phyloP scores from a whole-genome alignment of 2,797 vertebrate genomes.

The Labeo calbasu region DNA sequence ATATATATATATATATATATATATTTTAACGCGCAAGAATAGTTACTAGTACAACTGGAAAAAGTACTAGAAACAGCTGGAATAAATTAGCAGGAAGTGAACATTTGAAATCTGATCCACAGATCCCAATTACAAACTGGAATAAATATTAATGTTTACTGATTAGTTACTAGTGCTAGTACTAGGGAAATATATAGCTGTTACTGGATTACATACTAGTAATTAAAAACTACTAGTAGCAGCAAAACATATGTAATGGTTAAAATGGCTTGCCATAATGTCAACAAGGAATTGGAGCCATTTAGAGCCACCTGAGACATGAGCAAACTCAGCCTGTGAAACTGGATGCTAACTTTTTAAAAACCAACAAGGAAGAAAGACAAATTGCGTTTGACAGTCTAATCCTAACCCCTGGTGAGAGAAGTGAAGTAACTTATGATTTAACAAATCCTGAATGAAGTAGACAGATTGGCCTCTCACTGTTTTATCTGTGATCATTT shows the following conservation, averaged over 20 bases:
- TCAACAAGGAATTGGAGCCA: constrained; percentile 83
- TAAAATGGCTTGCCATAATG: constrained; percentile 32
- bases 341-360: constrained; percentile 81
- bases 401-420: not conserved
- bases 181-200: too few relatives aligned
- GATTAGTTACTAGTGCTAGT: constrained; percentile 49
- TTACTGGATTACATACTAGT: too few relatives aligned
- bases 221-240: too few relatives aligned
- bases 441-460: constrained; percentile 7
- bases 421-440: constrained; percentile 1
- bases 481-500: not conserved
- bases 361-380: constrained; percentile 75
- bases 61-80: not conserved
- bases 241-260: not conserved
- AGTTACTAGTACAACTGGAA: not conserved
- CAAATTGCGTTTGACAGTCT: constrained; percentile 8
- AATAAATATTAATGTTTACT: not conserved
- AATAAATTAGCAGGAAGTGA: not conserved
- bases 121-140: not conserved
- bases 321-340: constrained; percentile 85
- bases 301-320: constrained; percentile 81
- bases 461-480: not conserved
- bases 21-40: too few relatives aligned
- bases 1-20: too few relatives aligned
- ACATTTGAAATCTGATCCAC: not conserved